Percentiles rank a stretch among this genome's conserved stretches.
Conservation (phyloP, 1,140 invertebrate species). For the Cherax destructor region DNA sequence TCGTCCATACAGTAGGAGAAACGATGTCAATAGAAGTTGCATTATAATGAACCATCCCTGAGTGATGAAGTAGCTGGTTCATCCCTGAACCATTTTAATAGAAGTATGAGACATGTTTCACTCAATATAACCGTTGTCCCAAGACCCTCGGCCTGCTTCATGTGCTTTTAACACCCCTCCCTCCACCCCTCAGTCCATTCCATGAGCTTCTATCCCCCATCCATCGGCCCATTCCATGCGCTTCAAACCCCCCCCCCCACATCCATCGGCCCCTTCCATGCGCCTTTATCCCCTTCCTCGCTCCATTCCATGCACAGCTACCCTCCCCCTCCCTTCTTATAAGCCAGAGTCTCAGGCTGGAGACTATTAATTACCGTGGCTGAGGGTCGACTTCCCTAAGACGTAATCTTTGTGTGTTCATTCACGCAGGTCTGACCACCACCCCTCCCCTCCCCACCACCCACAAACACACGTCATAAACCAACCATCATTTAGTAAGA, state of each 20-base stretch:
- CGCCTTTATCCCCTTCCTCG: background rate
- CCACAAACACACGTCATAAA: constrained; percentile 1
- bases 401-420: constrained; percentile 35
- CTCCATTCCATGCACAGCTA: background rate
- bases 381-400: constrained; percentile 10
- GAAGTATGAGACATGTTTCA: background rate
- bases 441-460: background rate
- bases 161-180: no score
- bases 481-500: no score
- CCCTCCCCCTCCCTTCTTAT: background rate
- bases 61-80: no score
- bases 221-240: background rate
- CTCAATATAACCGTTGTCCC: constrained; percentile 20
- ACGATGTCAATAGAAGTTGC: no score
- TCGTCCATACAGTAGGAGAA: no score
- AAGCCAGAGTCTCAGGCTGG: constrained; percentile 15
- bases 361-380: constrained; percentile 48
- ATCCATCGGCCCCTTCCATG: background rate
- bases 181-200: no score
- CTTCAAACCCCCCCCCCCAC: background rate
- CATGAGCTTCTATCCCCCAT: no score
- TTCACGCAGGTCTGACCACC: background rate
- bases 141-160: no score
- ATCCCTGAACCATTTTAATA: no score
- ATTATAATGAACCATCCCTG: no score